Conservation (phyloP, 2,797 vertebrate species). For the Leptoclinus maculatus region DNA sequence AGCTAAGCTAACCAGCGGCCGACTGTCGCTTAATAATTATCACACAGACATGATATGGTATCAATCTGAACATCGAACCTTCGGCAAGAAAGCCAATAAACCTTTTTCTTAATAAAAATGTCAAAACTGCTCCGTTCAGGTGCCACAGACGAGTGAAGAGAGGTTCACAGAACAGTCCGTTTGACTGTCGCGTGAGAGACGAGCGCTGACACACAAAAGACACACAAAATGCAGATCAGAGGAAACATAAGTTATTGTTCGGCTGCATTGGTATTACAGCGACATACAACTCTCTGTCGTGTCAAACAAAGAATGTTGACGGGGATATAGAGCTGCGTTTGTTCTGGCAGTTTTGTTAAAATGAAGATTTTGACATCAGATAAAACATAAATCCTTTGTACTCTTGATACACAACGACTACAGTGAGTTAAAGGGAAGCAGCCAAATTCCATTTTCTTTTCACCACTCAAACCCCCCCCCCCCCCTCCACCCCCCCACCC, state of each 20-base stretch:
- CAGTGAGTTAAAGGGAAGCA: not conserved
- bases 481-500: not conserved
- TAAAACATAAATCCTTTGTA: slow-evolving; percentile 22
- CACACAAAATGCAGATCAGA: not conserved
- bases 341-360: slow-evolving; percentile 18
- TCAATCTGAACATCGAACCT: not conserved
- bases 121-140: not conserved
- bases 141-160: not conserved
- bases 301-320: slow-evolving; percentile 16
- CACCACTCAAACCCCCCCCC: not conserved
- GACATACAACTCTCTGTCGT: slow-evolving; percentile 2
- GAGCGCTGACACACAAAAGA: not conserved
- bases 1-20: not conserved
- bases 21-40: too few relatives aligned
- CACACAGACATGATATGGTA: not conserved
- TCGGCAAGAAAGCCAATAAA: not conserved
- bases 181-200: not conserved
- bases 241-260: not conserved
- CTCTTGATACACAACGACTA: not conserved
- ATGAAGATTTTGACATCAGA: slow-evolving; percentile 11
- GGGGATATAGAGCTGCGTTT: not conserved
- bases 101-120: not conserved
- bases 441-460: slow-evolving; percentile 1
- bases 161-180: not conserved
- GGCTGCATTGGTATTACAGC: not conserved